These are phyloP conservation scores for Oscheius sp. DNA, from an alignment of 2,888 invertebrate genomes.

Conservation along the genomic window DNA sequence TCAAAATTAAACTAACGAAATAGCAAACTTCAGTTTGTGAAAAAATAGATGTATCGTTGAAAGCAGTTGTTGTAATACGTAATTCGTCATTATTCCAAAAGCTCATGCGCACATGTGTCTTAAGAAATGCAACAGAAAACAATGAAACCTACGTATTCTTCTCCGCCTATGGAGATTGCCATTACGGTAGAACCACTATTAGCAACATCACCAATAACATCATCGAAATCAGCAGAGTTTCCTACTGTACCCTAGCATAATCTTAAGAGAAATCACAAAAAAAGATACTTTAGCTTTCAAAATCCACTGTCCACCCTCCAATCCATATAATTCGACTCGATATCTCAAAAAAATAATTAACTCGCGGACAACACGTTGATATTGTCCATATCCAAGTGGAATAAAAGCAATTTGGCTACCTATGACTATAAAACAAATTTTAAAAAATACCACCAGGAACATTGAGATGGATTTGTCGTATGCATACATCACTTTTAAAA, in stretches of 20 bases:
- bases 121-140: constrained; percentile 21
- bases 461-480: constrained; percentile 41
- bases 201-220: constrained; percentile 53
- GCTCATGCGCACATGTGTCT: constrained; percentile 51
- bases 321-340: constrained; percentile 57
- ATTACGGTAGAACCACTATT: constrained; percentile 44
- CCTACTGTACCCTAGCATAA: constrained; percentile 50
- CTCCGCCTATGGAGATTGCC: constrained; percentile 46
- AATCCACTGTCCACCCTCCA: constrained; percentile 43
- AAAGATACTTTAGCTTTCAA: constrained; percentile 47
- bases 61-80: constrained; percentile 50
- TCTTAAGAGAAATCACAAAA: too few relatives aligned
- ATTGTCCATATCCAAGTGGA: constrained; percentile 53
- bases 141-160: constrained; percentile 38
- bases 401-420: constrained; percentile 45
- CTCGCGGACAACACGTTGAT: constrained; percentile 52
- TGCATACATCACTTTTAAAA: constrained; percentile 59
- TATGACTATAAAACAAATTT: too few relatives aligned
- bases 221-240: constrained; percentile 59
- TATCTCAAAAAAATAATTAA: constrained; percentile 42
- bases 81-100: constrained; percentile 56
- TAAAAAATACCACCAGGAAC: not conserved
- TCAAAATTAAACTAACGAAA: not conserved
- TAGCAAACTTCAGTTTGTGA: constrained; percentile 50
- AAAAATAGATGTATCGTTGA: constrained; percentile 53